These are phyloP conservation scores for Crossocerus cetratus DNA, from an alignment of 2,888 invertebrate genomes.

Conservation along the genomic window DNA sequence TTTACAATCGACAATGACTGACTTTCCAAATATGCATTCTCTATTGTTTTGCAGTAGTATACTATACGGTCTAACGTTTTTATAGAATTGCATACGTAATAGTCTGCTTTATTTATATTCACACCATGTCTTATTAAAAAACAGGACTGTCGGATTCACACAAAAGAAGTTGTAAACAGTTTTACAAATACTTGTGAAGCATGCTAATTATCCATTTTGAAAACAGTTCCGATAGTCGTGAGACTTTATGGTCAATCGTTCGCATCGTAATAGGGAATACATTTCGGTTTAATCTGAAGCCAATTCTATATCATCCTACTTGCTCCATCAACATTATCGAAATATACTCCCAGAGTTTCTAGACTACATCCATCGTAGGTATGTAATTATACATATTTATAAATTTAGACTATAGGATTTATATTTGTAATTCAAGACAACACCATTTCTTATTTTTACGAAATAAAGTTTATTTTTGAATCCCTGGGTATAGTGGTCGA, in stretches of 20 bases:
- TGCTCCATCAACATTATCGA: conserved; percentile 63
- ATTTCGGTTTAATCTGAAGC: conserved; percentile 2
- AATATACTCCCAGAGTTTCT: conserved; percentile 62
- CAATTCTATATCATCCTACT: conserved; percentile 58
- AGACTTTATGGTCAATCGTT: not conserved
- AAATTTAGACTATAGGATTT: conserved; percentile 72
- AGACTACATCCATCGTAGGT: conserved; percentile 64
- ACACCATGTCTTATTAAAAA: conserved; percentile 29
- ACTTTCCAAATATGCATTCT: conserved; percentile 7
- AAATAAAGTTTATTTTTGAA: conserved; percentile 74
- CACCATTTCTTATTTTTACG: conserved; percentile 73
- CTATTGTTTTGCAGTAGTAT: conserved; percentile 14
- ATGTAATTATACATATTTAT: conserved; percentile 74
- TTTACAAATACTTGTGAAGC: not conserved
- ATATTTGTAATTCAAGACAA: conserved; percentile 72
- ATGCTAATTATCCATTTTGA: not conserved
- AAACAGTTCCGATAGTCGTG: not conserved
- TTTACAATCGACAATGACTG: conserved; percentile 11
- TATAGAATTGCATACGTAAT: conserved; percentile 40
- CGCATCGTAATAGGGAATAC: conserved; percentile 14
- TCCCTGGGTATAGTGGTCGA: conserved; percentile 62
- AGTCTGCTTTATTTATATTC: conserved; percentile 10
- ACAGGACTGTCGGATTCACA: conserved; percentile 9
- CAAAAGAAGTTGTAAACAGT: conserved; percentile 19
- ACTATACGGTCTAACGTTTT: conserved; percentile 42